Conservation (phyloP, 2,888 invertebrate genomes). For the Biston betularia region DNA sequence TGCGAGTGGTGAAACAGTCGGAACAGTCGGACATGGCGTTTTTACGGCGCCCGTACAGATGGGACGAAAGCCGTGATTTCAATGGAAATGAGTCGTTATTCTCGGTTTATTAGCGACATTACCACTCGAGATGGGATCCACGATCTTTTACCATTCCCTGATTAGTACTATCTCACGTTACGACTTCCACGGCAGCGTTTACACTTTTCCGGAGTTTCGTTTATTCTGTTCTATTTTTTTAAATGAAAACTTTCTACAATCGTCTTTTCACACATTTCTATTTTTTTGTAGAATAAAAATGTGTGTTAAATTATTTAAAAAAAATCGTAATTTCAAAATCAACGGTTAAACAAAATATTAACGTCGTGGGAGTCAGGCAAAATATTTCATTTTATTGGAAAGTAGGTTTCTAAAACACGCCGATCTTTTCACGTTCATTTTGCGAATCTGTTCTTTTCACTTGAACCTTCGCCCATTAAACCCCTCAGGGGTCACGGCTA, state of each 20-base stretch:
- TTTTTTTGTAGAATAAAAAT: too few relatives aligned
- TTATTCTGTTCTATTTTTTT: not conserved
- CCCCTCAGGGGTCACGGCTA: too few relatives aligned
- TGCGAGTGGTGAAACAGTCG: slow-evolving; percentile 4
- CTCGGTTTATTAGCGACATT: slow-evolving; percentile 24
- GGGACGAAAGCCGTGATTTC: slow-evolving; percentile 22
- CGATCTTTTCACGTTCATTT: too few relatives aligned
- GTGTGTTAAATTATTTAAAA: too few relatives aligned
- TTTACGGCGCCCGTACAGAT: slow-evolving; percentile 19
- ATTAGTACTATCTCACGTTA: slow-evolving; percentile 10
- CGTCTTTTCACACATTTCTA: not conserved
- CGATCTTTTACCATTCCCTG: slow-evolving; percentile 6
- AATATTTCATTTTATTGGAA: too few relatives aligned
- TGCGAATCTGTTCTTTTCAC: too few relatives aligned
- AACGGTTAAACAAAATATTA: too few relatives aligned
- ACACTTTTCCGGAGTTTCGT: slow-evolving; percentile 4
- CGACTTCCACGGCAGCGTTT: slow-evolving; percentile 2
- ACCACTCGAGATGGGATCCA: slow-evolving; percentile 6
- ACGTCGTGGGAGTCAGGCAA: not conserved
- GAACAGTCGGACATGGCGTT: slow-evolving; percentile 15
- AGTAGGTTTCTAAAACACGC: too few relatives aligned
- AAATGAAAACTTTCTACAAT: too few relatives aligned
- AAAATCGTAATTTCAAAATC: too few relatives aligned
- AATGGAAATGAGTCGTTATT: slow-evolving; percentile 24
- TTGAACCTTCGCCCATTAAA: too few relatives aligned